Conservation (phyloP, 2,888 invertebrate species). For the Drosophila acutilabella region DNA sequence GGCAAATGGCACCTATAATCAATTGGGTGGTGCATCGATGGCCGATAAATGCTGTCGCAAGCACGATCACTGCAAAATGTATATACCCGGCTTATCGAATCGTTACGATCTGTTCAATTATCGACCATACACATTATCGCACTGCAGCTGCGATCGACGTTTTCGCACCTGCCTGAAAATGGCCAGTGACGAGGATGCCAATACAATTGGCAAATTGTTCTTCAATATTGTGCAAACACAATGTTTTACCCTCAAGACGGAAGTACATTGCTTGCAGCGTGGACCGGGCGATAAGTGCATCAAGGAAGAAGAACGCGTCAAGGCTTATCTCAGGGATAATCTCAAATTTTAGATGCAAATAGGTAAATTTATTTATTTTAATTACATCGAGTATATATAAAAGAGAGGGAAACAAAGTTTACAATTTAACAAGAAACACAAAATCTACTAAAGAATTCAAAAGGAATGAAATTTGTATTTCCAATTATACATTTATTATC, state of each 20-base stretch:
- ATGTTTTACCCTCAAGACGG: slow-evolving; percentile 94
- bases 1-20: slow-evolving; percentile 90
- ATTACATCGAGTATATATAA: background rate
- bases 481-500: too few species aligned
- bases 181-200: slow-evolving; percentile 93
- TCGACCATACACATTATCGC: slow-evolving; percentile 95
- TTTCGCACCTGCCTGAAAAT: slow-evolving; percentile 96
- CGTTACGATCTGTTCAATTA: slow-evolving; percentile 95
- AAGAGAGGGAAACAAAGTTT: background rate
- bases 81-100: slow-evolving; percentile 92
- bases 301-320: slow-evolving; percentile 88
- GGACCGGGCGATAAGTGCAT: slow-evolving; percentile 89
- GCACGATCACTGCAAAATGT: slow-evolving; percentile 95
- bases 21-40: slow-evolving; percentile 92
- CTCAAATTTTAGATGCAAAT: slow-evolving; percentile 78
- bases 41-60: slow-evolving; percentile 95
- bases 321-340: slow-evolving; percentile 91
- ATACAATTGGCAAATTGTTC: slow-evolving; percentile 95
- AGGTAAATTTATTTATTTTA: slow-evolving; percentile 20
- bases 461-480: too few species aligned
- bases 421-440: too few species aligned
- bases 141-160: slow-evolving; percentile 95
- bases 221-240: slow-evolving; percentile 98
- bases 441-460: too few species aligned
- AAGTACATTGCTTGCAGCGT: slow-evolving; percentile 90